Percentiles rank a stretch among this genome's conserved stretches.
Evolutionary conservation across 2,888 invertebrate species (phyloP).

Genomic region (Lasioglossum villosulum): DNA sequence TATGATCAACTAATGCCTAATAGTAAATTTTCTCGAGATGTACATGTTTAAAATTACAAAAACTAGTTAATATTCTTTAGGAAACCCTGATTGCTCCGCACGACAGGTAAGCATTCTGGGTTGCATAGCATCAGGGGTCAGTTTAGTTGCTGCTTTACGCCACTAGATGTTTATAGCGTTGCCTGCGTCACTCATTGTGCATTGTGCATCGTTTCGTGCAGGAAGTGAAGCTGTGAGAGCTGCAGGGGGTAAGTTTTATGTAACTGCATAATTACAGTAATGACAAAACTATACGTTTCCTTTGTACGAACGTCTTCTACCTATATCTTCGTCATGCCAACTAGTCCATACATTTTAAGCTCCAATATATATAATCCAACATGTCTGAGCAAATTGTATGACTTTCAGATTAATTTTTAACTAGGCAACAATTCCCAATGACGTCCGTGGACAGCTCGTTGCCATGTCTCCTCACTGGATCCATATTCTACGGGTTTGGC

Average conservation of each 20-base stretch:
- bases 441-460: slow-evolving; percentile 67
- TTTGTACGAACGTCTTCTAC: neutral
- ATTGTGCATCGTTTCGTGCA: neutral
- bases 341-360: neutral
- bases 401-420: slow-evolving; percentile 14
- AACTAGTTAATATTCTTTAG: neutral
- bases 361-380: neutral
- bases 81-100: neutral
- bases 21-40: neutral
- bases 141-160: neutral
- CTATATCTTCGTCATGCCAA: neutral
- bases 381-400: neutral
- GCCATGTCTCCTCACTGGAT: slow-evolving; percentile 77
- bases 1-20: neutral
- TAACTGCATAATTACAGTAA: neutral
- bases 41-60: neutral
- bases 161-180: neutral
- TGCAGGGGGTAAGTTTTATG: slow-evolving; percentile 1
- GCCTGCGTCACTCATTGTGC: neutral
- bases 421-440: slow-evolving; percentile 35
- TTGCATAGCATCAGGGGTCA: neutral
- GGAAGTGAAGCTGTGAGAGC: slow-evolving; percentile 1
- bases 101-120: neutral
- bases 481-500: slow-evolving; percentile 79
- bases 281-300: neutral